These are phyloP conservation scores for Coilia nasus DNA, from an alignment of 2,797 vertebrate species.

Conservation along the genomic window DNA sequence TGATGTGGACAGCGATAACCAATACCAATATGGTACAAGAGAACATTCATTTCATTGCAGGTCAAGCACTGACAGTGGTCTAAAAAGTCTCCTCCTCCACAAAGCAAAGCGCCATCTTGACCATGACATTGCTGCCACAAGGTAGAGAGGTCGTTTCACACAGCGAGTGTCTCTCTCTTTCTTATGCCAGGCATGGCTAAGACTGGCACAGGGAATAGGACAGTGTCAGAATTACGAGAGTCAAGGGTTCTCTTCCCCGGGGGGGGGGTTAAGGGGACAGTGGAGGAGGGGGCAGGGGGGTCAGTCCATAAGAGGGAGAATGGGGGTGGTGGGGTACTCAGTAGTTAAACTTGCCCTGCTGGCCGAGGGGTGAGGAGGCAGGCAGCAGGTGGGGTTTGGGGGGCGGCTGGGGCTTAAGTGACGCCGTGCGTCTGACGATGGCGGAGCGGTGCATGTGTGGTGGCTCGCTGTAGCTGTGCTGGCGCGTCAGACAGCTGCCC, in stretches of 20 bases:
- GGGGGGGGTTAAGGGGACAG: background rate
- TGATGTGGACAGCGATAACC: background rate
- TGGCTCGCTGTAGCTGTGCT: slow-evolving; percentile 79
- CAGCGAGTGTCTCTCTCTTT: background rate
- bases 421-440: slow-evolving; percentile 71
- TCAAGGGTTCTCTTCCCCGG: background rate
- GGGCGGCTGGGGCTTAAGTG: slow-evolving; percentile 75
- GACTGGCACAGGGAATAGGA: background rate
- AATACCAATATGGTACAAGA: slow-evolving; percentile 52
- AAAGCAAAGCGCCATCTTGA: background rate
- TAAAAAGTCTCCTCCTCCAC: background rate
- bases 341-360: slow-evolving; percentile 70
- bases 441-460: slow-evolving; percentile 63
- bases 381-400: slow-evolving; percentile 74
- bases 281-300: background rate
- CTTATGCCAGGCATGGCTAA: background rate
- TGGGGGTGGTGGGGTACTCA: slow-evolving; percentile 52
- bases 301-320: background rate
- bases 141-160: background rate
- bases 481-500: slow-evolving; percentile 72
- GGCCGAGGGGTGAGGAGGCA: slow-evolving; percentile 57
- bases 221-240: background rate
- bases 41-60: slow-evolving; percentile 14
- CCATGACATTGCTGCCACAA: background rate
- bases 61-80: background rate